phyloP scores from a whole-genome alignment of 2,113 vertebrate species.

The Spilogale gracilis region DNA sequence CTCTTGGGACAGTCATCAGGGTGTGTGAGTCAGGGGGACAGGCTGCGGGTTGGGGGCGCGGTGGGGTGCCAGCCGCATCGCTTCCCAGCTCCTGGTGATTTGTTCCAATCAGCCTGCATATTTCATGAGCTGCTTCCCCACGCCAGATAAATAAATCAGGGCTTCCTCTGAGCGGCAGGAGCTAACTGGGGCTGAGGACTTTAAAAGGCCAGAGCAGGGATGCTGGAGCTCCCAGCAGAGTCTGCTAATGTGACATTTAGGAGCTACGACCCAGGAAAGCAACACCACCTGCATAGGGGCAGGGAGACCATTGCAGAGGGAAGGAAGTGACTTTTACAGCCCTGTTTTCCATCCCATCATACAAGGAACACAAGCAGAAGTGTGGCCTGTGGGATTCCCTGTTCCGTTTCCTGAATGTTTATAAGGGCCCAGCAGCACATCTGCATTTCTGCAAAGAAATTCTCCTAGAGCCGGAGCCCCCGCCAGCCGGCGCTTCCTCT shows the following conservation, averaged over 20 bases:
- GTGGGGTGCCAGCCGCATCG: neutral
- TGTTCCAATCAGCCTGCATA: conserved; percentile 64
- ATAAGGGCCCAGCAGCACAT: neutral
- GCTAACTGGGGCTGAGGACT: conserved; percentile 60
- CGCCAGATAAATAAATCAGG: conserved; percentile 78
- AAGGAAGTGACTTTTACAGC: conserved; percentile 62
- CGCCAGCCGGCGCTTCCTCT: no score
- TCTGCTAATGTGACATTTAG: conserved; percentile 88
- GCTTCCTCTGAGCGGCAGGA: neutral
- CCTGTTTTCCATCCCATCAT: conserved; percentile 23
- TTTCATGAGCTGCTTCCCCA: conserved; percentile 48
- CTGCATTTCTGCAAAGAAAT: conserved; percentile 36
- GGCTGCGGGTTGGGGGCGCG: neutral
- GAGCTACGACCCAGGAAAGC: neutral
- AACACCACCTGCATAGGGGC: neutral
- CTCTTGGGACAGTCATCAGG: neutral
- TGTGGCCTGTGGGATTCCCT: neutral
- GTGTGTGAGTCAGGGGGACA: neutral
- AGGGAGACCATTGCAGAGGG: conserved; percentile 42
- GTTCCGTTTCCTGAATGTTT: conserved; percentile 11
- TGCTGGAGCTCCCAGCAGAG: conserved; percentile 77
- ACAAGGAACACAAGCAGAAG: conserved; percentile 59
- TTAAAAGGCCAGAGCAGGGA: conserved; percentile 82
- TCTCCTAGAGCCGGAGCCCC: neutral
- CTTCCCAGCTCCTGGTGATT: neutral